These are phyloP conservation scores for Spilogale gracilis DNA, from an alignment of 2,113 vertebrate genomes.

Conservation along the genomic window DNA sequence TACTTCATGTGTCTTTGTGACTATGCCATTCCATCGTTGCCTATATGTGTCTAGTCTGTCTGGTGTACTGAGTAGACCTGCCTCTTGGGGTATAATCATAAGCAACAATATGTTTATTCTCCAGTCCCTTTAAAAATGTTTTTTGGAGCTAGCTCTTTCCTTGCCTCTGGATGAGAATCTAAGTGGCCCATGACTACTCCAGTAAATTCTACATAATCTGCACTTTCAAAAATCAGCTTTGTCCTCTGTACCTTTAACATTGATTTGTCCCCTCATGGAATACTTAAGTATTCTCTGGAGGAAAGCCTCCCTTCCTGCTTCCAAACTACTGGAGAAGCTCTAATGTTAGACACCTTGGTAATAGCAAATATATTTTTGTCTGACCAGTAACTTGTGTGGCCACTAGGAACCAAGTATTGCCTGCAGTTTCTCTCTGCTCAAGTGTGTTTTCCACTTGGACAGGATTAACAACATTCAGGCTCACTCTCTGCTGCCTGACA, in stretches of 20 bases:
- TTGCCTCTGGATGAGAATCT: slow-evolving; percentile 32
- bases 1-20: not conserved
- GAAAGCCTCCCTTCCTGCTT: not conserved
- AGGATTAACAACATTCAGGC: not conserved
- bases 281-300: not conserved
- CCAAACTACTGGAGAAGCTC: not conserved
- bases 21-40: not conserved
- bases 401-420: not conserved
- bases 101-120: not conserved
- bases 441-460: not conserved
- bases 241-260: not conserved
- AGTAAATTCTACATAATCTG: not conserved
- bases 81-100: not conserved
- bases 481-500: not conserved
- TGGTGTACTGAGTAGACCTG: not conserved
- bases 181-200: not conserved
- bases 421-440: not conserved
- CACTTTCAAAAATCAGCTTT: not conserved
- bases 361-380: not conserved
- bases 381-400: not conserved
- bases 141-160: not conserved
- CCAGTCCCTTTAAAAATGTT: not conserved
- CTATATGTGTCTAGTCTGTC: not conserved
- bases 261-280: not conserved
- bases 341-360: not conserved